A percentile compares a stretch with the other conserved stretches of the same genome.
Evolutionary conservation across 1,140 invertebrate species (phyloP).

Genomic region (Branchinecta lindahli): DNA sequence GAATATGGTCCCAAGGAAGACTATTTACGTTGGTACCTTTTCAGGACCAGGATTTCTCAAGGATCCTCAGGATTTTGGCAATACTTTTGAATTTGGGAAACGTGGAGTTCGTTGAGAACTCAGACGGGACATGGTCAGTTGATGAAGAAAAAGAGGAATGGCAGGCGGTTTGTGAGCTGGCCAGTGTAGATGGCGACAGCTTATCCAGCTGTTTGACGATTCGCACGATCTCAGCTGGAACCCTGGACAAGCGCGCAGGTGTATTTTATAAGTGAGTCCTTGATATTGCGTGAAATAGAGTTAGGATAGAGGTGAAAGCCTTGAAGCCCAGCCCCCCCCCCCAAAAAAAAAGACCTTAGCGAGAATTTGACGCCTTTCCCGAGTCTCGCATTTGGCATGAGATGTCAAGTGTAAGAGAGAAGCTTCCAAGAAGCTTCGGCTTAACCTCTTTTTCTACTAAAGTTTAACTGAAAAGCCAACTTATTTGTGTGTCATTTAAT

Average conservation of each 20-base stretch:
- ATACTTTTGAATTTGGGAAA: conserved; percentile 18
- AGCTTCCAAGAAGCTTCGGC: too few relatives aligned
- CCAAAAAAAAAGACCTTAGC: too few relatives aligned
- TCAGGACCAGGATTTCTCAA: neutral
- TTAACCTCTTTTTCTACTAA: too few relatives aligned
- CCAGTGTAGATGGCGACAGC: conserved; percentile 22
- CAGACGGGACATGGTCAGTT: neutral
- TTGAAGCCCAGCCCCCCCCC: neutral
- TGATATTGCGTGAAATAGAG: neutral
- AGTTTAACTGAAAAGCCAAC: too few relatives aligned
- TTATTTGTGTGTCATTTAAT: too few relatives aligned
- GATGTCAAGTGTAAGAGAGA: too few relatives aligned
- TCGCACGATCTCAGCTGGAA: conserved; percentile 24
- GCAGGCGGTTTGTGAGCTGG: conserved; percentile 20
- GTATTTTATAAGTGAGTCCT: neutral
- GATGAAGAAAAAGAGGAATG: conserved; percentile 2
- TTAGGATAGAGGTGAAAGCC: conserved; percentile 10
- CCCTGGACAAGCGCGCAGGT: neutral
- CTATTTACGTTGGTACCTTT: too few relatives aligned
- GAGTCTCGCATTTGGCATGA: too few relatives aligned
- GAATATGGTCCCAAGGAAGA: too few relatives aligned
- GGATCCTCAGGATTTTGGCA: conserved; percentile 12
- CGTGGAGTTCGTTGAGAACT: conserved; percentile 11
- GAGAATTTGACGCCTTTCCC: too few relatives aligned
- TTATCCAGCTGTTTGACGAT: conserved; percentile 23